Base-by-base conservation (phyloP, 37 sponge, comb jelly and placozoan genomes). In the Crambe crambe region DNA sequence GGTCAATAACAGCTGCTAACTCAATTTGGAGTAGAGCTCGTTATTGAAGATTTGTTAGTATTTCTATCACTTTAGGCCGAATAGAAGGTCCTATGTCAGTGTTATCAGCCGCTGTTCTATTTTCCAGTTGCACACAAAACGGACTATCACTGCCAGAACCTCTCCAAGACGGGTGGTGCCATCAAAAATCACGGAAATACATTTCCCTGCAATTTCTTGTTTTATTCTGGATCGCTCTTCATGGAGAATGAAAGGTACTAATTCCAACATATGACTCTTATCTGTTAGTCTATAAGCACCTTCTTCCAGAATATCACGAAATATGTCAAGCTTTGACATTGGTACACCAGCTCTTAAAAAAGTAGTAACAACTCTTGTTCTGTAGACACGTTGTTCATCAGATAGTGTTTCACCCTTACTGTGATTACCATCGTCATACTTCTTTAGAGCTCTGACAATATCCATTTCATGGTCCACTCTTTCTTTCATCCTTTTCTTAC, bases 331-430 rank as follows among this genome's bases (percentile, higher is more conserved):
- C n/a, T n/a, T n/a, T n/a, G n/a, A n/a, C n/a, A n/a, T n/a, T 39
- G 86, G 72, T 12, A 85, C 47, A 31, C 73, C 78, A 60, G 77
- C 61, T 77, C 27, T 54, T 36, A 77, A 40, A 78, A 77, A 77
- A 25, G 61, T 62, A 10, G 86, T 78, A 37, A 85, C 79, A 68
- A 75, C 86, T 43, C 78, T 77, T 37, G 78, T 47, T n/a, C 79
- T 21, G 42, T 82, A 82, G 34, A 73, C 75, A 37, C 30, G n/a
- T 73, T 73, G 17, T 78, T 73, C 18, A 37, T 77, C 65, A 20
- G 56, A 18, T 18, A 54, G 18, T 20, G 17, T 54, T 18, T 85
- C 86, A 29, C 79, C 86, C 40, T 58, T 66, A 38, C 57, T 78
- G 42, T 85, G 79, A 25, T 23, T 26, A 23, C 37, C 29, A 3